A percentile compares a stretch with the other conserved stretches of the same genome.
Evolutionary conservation across 2,888 invertebrate species (phyloP).

Genomic region (Synanthedon myopaeformis): DNA sequence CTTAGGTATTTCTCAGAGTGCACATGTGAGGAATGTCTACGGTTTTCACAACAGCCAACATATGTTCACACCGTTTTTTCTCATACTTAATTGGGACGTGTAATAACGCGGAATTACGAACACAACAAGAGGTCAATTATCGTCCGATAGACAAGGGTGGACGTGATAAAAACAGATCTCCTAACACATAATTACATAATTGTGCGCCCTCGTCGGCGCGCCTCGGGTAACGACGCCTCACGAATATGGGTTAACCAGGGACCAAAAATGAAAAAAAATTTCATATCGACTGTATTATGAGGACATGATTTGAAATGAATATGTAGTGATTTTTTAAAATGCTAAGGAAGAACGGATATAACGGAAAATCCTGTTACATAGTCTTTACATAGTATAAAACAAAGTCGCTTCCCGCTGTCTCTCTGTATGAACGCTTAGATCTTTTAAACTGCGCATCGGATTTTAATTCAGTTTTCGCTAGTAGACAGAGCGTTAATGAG

Average conservation of each 20-base stretch:
- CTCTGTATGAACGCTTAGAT: too few species aligned
- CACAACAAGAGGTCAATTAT: slow-evolving; percentile 66
- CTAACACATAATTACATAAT: slow-evolving; percentile 71
- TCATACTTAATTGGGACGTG: slow-evolving; percentile 14
- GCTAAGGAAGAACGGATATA: too few species aligned
- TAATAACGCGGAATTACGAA: slow-evolving; percentile 50
- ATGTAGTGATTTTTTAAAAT: not conserved
- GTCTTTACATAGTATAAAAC: too few species aligned
- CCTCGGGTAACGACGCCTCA: slow-evolving; percentile 59
- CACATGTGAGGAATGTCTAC: too few species aligned
- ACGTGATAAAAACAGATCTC: slow-evolving; percentile 70
- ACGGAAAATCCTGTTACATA: too few species aligned
- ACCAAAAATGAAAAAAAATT: slow-evolving; percentile 52
- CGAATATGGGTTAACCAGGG: slow-evolving; percentile 55
- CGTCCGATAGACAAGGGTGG: slow-evolving; percentile 66
- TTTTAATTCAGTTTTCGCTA: too few species aligned
- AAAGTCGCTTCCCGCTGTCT: too few species aligned
- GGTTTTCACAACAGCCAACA: not conserved
- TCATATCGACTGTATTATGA: slow-evolving; percentile 16
- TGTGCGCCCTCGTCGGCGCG: slow-evolving; percentile 51
- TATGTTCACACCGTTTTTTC: slow-evolving; percentile 10
- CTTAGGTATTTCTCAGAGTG: too few species aligned
- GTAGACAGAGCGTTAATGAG: too few species aligned
- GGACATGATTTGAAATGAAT: slow-evolving; percentile 2
- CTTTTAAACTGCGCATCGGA: too few species aligned